These are phyloP conservation scores for Calcarius lapponicus DNA, from an alignment of 2,797 vertebrate genomes.

Conservation along the genomic window DNA sequence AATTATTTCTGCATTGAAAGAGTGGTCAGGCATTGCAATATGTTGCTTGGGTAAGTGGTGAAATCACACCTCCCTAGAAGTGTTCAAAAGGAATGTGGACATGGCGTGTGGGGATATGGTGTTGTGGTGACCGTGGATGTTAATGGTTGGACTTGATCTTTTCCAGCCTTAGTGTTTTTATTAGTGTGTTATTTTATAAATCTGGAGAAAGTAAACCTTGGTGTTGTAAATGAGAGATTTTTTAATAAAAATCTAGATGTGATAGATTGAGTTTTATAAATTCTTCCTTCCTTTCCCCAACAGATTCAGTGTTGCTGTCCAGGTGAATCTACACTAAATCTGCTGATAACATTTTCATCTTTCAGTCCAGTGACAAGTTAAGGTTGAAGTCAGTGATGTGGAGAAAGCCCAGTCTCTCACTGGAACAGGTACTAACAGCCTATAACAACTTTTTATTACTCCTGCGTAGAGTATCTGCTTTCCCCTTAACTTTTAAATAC, in stretches of 20 bases:
- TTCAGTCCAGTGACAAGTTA: background rate
- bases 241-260: background rate
- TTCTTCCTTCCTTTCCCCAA: background rate
- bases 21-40: background rate
- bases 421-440: background rate
- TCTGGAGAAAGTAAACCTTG: background rate
- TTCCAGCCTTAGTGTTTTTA: background rate
- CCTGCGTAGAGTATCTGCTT: slow-evolving; percentile 12
- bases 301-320: background rate
- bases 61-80: background rate
- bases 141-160: background rate
- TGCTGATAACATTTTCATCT: slow-evolving; percentile 1
- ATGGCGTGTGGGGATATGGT: background rate
- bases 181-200: background rate
- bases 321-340: background rate
- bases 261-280: background rate
- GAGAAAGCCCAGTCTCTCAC: background rate
- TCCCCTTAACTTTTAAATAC: slow-evolving; percentile 39
- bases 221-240: background rate
- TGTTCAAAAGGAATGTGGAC: background rate
- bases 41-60: no score
- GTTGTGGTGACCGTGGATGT: background rate
- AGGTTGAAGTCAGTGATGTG: background rate
- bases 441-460: slow-evolving; percentile 16
- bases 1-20: background rate